A percentile compares a stretch with the other conserved stretches of the same genome.
phyloP scores from a whole-genome alignment of 2,113 vertebrate genomes.

The Hemicordylus capensis region DNA sequence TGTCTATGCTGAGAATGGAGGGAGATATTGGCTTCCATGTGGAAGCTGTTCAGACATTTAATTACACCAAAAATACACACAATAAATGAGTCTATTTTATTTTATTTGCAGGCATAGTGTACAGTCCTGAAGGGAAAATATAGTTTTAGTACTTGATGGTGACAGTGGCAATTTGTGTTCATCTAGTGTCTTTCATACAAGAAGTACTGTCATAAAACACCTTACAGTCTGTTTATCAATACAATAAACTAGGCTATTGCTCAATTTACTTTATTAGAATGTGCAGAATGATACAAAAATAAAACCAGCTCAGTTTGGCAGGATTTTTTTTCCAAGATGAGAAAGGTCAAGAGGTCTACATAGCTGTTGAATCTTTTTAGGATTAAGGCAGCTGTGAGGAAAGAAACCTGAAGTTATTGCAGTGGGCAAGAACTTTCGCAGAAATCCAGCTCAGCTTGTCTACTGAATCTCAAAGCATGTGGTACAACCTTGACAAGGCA shows the following conservation, averaged over 20 bases:
- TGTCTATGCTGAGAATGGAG: background rate
- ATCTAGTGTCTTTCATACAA: slow-evolving; percentile 54
- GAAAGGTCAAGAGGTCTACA: slow-evolving; percentile 3
- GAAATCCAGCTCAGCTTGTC: background rate
- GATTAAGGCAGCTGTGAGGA: background rate
- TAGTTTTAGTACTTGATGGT: slow-evolving; percentile 65
- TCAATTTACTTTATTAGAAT: slow-evolving; percentile 70
- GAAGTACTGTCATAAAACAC: slow-evolving; percentile 57
- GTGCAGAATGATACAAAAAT: slow-evolving; percentile 67
- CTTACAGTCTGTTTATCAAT: slow-evolving; percentile 70
- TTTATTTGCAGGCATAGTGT: slow-evolving; percentile 58
- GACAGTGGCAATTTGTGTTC: slow-evolving; percentile 70
- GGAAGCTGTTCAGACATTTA: slow-evolving; percentile 61
- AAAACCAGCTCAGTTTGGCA: slow-evolving; percentile 52
- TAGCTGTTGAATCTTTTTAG: slow-evolving; percentile 24
- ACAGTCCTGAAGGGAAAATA: slow-evolving; percentile 61
- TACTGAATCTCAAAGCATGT: background rate
- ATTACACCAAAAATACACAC: slow-evolving; percentile 66
- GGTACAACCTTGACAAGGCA: slow-evolving; percentile 30
- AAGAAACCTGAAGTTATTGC: background rate
- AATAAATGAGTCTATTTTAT: slow-evolving; percentile 70
- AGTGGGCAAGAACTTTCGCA: background rate
- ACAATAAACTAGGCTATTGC: slow-evolving; percentile 67
- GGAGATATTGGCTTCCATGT: slow-evolving; percentile 22
- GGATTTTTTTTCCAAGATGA: slow-evolving; percentile 21